Evolutionary conservation across 2,797 vertebrate genomes (phyloP).

Genomic region (Coreius guichenoti): DNA sequence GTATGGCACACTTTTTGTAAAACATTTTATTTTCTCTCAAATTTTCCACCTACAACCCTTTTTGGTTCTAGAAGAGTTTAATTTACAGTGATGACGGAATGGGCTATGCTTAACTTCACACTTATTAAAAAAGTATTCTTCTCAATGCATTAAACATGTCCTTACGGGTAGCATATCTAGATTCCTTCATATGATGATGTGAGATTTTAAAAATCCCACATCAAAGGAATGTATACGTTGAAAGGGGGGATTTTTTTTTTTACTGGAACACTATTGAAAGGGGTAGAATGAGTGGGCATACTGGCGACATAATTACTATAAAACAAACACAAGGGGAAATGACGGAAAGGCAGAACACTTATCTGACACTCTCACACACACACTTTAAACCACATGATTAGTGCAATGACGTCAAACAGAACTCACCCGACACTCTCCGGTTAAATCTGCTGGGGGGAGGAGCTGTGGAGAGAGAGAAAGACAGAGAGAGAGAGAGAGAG

Average conservation of each 20-base stretch:
- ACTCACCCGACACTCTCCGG: conserved; percentile 96
- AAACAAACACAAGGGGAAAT: conserved; percentile 53
- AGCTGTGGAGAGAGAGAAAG: conserved; percentile 79
- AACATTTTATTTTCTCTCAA: not conserved
- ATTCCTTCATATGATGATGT: not conserved
- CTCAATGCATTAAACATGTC: conserved; percentile 36
- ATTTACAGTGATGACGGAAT: not conserved
- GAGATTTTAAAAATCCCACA: conserved; percentile 4
- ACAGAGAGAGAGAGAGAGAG: conserved; percentile 52
- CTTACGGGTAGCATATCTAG: conserved; percentile 1
- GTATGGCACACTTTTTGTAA: not conserved
- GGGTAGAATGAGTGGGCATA: conserved; percentile 19
- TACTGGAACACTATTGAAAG: conserved; percentile 34
- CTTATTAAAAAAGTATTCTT: not conserved
- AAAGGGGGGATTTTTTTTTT: conserved; percentile 2
- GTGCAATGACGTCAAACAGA: conserved; percentile 73
- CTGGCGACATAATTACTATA: conserved; percentile 45
- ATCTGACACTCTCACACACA: conserved; percentile 54
- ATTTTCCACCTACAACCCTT: not conserved
- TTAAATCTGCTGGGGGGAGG: conserved; percentile 90
- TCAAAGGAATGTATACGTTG: conserved; percentile 12
- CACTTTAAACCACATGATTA: conserved; percentile 63
- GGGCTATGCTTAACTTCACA: not conserved
- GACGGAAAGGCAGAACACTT: conserved; percentile 51
- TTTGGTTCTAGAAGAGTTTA: not conserved